A percentile compares a stretch with the other conserved stretches of the same genome.
Evolutionary conservation across 2,888 invertebrate genomes (phyloP).

Genomic region (Eucera pruinosa): DNA sequence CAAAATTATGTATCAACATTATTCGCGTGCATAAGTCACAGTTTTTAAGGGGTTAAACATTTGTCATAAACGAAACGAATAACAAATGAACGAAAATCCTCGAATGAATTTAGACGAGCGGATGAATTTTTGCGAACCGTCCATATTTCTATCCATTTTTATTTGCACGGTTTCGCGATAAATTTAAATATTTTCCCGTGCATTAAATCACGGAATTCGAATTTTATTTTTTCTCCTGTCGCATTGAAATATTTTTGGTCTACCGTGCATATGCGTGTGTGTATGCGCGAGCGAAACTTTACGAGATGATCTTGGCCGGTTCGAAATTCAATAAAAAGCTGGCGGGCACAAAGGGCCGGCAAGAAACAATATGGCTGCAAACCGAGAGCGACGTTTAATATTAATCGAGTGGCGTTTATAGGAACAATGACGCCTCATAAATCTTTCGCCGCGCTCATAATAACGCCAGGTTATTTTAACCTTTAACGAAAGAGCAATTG

Average conservation of each 20-base stretch:
- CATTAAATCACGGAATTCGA: constrained; percentile 6
- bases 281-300: constrained; percentile 8
- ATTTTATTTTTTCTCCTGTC: background rate
- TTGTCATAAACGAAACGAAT: too few relatives aligned
- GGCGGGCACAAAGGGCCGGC: background rate
- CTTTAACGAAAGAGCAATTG: background rate
- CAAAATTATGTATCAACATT: too few relatives aligned
- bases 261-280: too few relatives aligned
- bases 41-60: too few relatives aligned
- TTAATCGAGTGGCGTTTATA: constrained; percentile 27
- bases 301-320: constrained; percentile 20
- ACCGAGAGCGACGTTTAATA: constrained; percentile 33
- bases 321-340: constrained; percentile 34
- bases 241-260: too few relatives aligned
- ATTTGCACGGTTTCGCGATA: background rate
- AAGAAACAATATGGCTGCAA: constrained; percentile 11
- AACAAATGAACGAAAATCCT: too few relatives aligned
- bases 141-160: background rate
- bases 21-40: too few relatives aligned
- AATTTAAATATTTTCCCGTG: constrained; percentile 7
- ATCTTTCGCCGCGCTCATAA: constrained; percentile 15
- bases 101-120: too few relatives aligned
- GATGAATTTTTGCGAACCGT: too few relatives aligned
- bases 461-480: constrained; percentile 8
- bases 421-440: constrained; percentile 1